Evolutionary conservation across 2,797 vertebrate species (phyloP), one percentile per base, ranked within the genome.

Genomic region (Phrynocephalus guinanensis): DNA sequence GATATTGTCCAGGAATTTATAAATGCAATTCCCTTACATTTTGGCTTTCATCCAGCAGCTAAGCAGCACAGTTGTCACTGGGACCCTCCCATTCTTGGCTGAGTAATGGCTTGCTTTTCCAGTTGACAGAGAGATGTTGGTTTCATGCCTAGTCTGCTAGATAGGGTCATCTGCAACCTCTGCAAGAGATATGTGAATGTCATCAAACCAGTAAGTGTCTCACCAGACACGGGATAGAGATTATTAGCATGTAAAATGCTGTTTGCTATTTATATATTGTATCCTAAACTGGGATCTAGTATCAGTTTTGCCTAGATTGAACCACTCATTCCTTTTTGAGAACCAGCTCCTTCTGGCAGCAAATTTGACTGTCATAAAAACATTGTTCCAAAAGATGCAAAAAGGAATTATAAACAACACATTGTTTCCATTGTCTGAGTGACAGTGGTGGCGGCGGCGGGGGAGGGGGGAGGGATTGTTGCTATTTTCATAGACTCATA

Each of bases 31-130:
- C 87, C 75, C 82, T 84, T 79, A 79, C n/a, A 30, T 76, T 75
- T 67, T 85, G 87, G 87, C 78, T 79, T 76, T 82, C 71, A 68
- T 56, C 87, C 87, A 88, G 79, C 60, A 88, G 63, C 83, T 60
- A 18, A 88, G 24, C 26, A 85, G 48, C 71, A 82, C 30, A 79
- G 63, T 72, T 76, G 26, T 71, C 76, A 71, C 79, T 22, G 38
- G 70, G 71, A 75, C 66, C 81, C 82, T 88, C 71, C 71, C 50
- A 75, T 82, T 76, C 48, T 88, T 81, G 70, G 83, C 83, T 81
- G 75, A 79, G 76, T n/a, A 79, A 66, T 28, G 52, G 10, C 28
- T 63, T 63, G 63, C 72, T 50, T 68, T 73, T 85, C 60, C 15
- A 48, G n/a, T 22, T 76, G 77, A 88, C 44, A 72, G 30, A 18